Evolutionary conservation across 2,113 vertebrate genomes (phyloP), one percentile per base, ranked within the genome.

Genomic region (Apteryx owenii): DNA sequence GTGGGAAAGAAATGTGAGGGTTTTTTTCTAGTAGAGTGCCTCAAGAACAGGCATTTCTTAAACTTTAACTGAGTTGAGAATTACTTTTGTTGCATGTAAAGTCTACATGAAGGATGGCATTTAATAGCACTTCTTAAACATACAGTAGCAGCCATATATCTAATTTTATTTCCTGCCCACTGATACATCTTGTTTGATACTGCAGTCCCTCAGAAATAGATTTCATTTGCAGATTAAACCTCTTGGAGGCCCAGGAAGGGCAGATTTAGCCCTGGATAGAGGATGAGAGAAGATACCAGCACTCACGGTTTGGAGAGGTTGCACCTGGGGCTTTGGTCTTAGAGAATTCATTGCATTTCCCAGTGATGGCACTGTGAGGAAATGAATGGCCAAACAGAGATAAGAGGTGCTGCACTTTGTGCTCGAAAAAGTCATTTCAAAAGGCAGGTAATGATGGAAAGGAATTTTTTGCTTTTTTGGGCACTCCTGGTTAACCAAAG

Each of bases 391-490:
- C 50, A 91, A 88, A 71, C 31, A 81, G 31, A 94, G 87, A 87
- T 76, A 89, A 87, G 44, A 72, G 48, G 48, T 81, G 21, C 50
- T 83, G 23, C 36, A 31, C 56, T 87, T 81, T 81, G 48, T 86
- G n/a, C 44, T 88, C 61, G 70, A 29, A 89, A 85, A 85, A 77
- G 26, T 60, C 0, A 60, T 86, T 90, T 88, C 14, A 83, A 69
- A 95, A 36, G 29, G 25, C 61, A 78, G 46, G 28, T 92, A 42
- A 65, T 50, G 80, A 71, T 76, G 25, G n/a, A 84, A 28, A 88
- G 56, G 56, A 75, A 40, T 93, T 71, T 81, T 36, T 93, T 90
- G 40, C n/a, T 92, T 96, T 93, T 44, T 61, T 42, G 89, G 70
- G 38, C 21, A 46, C 20, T 92, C 31, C 29, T 85, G 31, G 44